These are phyloP conservation scores for Colaptes auratus DNA, from an alignment of 2,113 vertebrate genomes.

Conservation along the genomic window DNA sequence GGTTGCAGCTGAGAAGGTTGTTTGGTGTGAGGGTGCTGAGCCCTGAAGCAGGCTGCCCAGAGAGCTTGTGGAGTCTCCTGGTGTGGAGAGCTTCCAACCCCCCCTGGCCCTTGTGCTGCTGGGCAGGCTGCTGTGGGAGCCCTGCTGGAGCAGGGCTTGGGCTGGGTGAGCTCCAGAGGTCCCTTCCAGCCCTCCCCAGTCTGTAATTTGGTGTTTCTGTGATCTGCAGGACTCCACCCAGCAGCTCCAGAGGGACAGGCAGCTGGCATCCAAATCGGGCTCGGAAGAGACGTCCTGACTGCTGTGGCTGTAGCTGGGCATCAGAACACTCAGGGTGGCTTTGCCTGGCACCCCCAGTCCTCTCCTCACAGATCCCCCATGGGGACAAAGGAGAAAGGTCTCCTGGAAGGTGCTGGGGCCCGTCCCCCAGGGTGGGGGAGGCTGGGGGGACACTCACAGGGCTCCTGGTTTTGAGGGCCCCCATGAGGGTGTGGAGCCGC, in stretches of 20 bases:
- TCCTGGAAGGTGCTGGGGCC: not conserved
- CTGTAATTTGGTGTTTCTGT: not conserved
- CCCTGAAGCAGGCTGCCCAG: too few relatives aligned
- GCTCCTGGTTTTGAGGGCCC: not conserved
- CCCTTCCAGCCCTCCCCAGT: too few relatives aligned
- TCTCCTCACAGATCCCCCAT: fast-evolving
- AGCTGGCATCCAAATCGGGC: not conserved
- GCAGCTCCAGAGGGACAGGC: not conserved
- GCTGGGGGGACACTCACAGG: fast-evolving
- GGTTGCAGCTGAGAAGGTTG: too few relatives aligned
- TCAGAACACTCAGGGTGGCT: not conserved
- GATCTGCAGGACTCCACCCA: not conserved
- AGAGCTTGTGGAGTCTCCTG: too few relatives aligned
- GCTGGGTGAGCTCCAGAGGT: too few relatives aligned
- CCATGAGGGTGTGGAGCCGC: fast-evolving
- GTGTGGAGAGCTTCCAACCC: too few relatives aligned
- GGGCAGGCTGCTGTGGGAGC: too few relatives aligned
- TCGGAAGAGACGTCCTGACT: not conserved
- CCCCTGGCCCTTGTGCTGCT: too few relatives aligned
- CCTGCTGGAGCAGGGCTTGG: too few relatives aligned
- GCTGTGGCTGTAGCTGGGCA: fast-evolving
- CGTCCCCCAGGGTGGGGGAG: not conserved
- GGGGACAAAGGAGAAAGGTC: not conserved
- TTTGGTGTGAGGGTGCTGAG: too few relatives aligned
- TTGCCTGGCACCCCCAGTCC: fast-evolving